These are phyloP conservation scores for Donacobius atricapilla DNA, from an alignment of 2,113 vertebrate genomes.

Conservation along the genomic window DNA sequence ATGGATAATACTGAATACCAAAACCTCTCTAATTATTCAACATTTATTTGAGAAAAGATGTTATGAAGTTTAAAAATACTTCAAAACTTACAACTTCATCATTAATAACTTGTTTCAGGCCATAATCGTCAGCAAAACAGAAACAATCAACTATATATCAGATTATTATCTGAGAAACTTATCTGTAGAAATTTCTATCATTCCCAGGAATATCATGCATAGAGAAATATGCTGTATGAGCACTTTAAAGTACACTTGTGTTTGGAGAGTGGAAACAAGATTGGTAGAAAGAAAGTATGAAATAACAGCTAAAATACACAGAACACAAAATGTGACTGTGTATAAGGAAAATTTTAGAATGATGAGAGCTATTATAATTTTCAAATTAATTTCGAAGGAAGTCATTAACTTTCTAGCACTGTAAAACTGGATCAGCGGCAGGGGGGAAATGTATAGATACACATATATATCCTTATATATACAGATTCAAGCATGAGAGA, in stretches of 20 bases:
- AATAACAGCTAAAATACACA: neutral
- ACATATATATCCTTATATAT: too few relatives aligned
- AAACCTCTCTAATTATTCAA: neutral
- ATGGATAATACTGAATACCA: neutral
- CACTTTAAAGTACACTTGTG: neutral
- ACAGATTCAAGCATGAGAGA: neutral
- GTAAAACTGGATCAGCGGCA: neutral
- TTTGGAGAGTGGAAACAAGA: too few relatives aligned
- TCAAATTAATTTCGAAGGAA: neutral
- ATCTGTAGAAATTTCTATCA: neutral
- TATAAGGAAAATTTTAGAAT: neutral
- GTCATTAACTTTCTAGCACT: neutral
- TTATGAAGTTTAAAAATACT: neutral
- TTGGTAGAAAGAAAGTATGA: neutral
- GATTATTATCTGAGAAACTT: neutral
- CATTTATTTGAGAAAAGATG: neutral
- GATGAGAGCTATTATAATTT: neutral
- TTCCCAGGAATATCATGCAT: too few relatives aligned
- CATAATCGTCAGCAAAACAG: neutral
- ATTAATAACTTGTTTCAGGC: neutral
- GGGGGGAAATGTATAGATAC: fast-evolving
- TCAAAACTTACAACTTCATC: neutral
- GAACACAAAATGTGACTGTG: neutral
- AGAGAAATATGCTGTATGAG: neutral
- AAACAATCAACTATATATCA: neutral